Percentiles rank a stretch among this genome's conserved stretches.
Conservation (phyloP, 2,797 vertebrate species). For the Graptemys geographica region DNA sequence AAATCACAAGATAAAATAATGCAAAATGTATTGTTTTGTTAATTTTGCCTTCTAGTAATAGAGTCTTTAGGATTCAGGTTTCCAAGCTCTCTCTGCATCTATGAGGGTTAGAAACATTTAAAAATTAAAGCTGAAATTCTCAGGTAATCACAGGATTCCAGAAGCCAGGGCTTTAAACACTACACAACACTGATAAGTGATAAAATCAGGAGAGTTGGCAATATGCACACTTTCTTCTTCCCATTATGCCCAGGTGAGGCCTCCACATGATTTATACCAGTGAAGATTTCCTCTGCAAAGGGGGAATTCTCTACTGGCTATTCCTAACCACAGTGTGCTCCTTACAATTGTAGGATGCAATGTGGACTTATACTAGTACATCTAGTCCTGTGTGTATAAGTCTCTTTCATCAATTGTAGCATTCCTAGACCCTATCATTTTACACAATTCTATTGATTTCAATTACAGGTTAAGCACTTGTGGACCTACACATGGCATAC, state of each 20-base stretch:
- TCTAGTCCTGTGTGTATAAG: background rate
- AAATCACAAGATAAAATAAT: background rate
- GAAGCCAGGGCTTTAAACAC: background rate
- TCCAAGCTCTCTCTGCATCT: background rate
- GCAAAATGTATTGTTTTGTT: too few relatives aligned
- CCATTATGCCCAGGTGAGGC: background rate
- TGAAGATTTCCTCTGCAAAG: background rate
- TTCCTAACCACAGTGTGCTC: background rate
- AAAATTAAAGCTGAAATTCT: background rate
- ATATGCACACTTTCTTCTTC: background rate
- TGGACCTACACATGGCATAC: background rate
- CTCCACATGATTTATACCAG: background rate
- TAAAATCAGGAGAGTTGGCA: background rate
- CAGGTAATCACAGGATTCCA: background rate
- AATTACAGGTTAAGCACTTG: background rate
- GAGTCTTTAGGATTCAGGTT: background rate
- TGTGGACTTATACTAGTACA: background rate
- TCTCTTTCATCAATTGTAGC: background rate
- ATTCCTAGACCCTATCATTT: background rate
- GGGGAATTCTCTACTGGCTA: background rate
- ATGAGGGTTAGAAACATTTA: background rate
- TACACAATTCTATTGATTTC: background rate
- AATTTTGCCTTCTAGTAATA: background rate
- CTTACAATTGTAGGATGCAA: background rate
- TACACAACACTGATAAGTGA: background rate